Evolutionary conservation across 2,888 invertebrate species (phyloP), one percentile per base, ranked within the genome.

Genomic region (Eupithecia exiguata): DNA sequence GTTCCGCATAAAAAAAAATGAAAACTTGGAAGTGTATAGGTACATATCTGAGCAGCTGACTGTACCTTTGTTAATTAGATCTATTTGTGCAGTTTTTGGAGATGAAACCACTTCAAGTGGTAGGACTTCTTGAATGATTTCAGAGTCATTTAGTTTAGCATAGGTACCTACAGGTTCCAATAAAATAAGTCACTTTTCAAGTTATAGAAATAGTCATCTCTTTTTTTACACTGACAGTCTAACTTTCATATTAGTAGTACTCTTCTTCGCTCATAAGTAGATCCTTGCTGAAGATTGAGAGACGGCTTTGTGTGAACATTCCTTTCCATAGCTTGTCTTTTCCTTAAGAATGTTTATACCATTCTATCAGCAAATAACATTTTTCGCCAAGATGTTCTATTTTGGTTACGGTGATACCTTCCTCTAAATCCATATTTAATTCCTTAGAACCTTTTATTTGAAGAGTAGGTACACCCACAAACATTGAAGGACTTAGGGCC

Each of bases 141-240:
- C 9, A 0, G 84, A 82, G 36, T 84, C 82, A 49, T 84, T 82
- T 16, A 82, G 25, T 77, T 85, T 30, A 30, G 30, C 30, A 30
- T 30, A 30, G 1, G 30, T 88, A 73, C 86, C n/a, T n/a, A n/a
- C n/a, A n/a, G 85, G 82, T 91, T 91, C 92, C 92, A 92, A 74
- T 91, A 92, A 78, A 92, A 92, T 79, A 92, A 91, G 0, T 89
- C 92, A 78, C 86, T 86, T 84, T 87, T 90, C 46, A 92, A 75
- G 83, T 92, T 90, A 65, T 91, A 92, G 3, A 72, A 30, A 72
- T 91, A 92, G 78, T 90, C 82, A 14, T 86, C 81, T 77, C 78
- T 85, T 58, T 85, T 82, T 71, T 88, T 82, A 9, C 89, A 82
- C 58, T 92, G 82, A 77, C 90, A 88, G 69, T 78, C 30, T 30